Evolutionary conservation across 1,140 invertebrate genomes (phyloP), one percentile per base, ranked within the genome.

Genomic region (Pentalonia nigronervosa): DNA sequence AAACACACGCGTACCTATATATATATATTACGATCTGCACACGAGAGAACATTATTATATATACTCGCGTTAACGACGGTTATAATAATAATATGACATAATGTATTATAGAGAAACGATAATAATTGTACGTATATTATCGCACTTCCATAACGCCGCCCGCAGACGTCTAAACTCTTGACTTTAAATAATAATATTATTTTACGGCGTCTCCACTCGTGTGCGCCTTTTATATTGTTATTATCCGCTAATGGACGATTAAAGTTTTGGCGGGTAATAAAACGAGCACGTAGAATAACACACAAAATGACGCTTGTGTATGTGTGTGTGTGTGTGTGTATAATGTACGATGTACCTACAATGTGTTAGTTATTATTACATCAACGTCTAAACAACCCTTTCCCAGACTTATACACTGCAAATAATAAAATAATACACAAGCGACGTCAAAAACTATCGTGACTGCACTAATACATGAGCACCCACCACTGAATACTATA

Each of bases 241-340:
- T 88, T 50, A 88, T 17, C 30, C n/a, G 36, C 36, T 88, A 88
- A 88, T 88, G 47, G 86, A 88, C 48, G 20, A 47, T 87, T 87
- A 48, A 48, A 87, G 45, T 88, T 88, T 88, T 23, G 47, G n/a
- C 30, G 60, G 60, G 86, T 88, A 34, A 34, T 88, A 21, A 48
- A 48, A 87, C 25, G 14, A 0, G 14, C 84, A 48, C 25, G 45
- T 45, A 84, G 14, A 87, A 87, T 87, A 47, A 47, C 17, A n/a
- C 30, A 45, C 60, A 17, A n/a, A 20, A 76, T 76, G 60, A 76
- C 30, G 30, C 17, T 14, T n/a, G 2, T 76, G 17, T 34, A 6
- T 76, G 17, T 67, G n/a, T 76, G 17, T 60, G 41, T 41, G 41
- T 41, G 41, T 41, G 41, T 41, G 1, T 41, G 41, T 25, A 56